phyloP scores from a whole-genome alignment of 2,888 invertebrate species.

The Drosophila paracracens region DNA sequence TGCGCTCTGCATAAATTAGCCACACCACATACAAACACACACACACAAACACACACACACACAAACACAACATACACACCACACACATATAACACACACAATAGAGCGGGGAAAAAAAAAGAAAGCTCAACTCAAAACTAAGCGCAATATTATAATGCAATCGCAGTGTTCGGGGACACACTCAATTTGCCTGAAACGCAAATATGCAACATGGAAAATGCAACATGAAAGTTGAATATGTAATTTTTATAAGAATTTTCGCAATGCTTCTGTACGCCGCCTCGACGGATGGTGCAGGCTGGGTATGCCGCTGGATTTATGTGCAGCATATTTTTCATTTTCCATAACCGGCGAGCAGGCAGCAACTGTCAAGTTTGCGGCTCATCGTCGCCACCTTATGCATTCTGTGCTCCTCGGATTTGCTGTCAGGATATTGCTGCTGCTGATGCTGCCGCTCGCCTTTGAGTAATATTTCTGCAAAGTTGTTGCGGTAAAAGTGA shows the following conservation, averaged over 20 bases:
- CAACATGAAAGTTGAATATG: constrained; percentile 45
- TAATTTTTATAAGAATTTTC: constrained; percentile 51
- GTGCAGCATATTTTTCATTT: constrained; percentile 74
- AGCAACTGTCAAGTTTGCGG: constrained; percentile 75
- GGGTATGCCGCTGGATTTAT: constrained; percentile 69
- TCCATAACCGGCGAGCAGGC: constrained; percentile 33
- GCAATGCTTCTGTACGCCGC: constrained; percentile 18
- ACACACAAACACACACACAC: constrained; percentile 6
- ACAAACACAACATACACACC: constrained; percentile 41
- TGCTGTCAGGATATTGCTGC: constrained; percentile 76
- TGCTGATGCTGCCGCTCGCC: constrained; percentile 38
- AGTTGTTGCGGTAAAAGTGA: constrained; percentile 80
- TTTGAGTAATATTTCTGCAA: constrained; percentile 75
- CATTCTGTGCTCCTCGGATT: constrained; percentile 65
- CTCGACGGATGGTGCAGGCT: constrained; percentile 2
- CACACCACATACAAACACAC: constrained; percentile 42
- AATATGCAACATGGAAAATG: constrained; percentile 11
- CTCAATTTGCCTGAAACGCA: constrained; percentile 60
- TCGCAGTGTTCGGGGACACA: constrained; percentile 23
- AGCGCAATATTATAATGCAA: constrained; percentile 44
- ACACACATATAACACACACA: constrained; percentile 11
- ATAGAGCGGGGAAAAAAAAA: constrained; percentile 50
- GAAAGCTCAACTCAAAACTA: constrained; percentile 16
- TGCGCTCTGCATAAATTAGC: constrained; percentile 70
- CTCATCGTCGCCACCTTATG: constrained; percentile 76